Percentiles rank a stretch among this genome's conserved stretches.
These are phyloP conservation scores for Oppia nitens DNA, from an alignment of 1,140 invertebrate genomes.

Conservation along the genomic window DNA sequence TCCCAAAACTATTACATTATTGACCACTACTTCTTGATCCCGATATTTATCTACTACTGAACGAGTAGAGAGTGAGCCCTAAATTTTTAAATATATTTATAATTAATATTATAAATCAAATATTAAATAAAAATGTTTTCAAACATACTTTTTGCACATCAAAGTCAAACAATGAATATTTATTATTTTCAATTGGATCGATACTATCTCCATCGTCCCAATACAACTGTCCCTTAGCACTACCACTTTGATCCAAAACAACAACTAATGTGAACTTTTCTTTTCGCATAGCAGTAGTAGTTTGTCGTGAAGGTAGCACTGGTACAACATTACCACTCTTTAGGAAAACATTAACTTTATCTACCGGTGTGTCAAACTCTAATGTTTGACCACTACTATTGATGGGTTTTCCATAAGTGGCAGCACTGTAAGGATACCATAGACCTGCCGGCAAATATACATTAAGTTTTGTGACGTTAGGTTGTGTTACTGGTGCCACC, in stretches of 20 bases:
- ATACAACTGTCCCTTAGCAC: constrained; percentile 46
- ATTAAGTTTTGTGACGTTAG: constrained; percentile 26
- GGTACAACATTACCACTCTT: constrained; percentile 54
- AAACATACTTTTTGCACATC: constrained; percentile 26
- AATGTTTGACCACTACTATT: constrained; percentile 34
- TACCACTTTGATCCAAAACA: constrained; percentile 32
- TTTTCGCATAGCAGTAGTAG: constrained; percentile 42
- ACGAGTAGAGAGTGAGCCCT: not conserved
- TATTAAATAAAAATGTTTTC: too few species aligned
- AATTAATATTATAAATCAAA: not conserved
- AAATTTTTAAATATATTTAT: not conserved
- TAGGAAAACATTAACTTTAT: constrained; percentile 47
- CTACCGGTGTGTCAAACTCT: constrained; percentile 37
- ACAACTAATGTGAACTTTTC: constrained; percentile 41
- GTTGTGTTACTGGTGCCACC: constrained; percentile 27
- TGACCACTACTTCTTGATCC: not conserved
- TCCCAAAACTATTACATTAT: not conserved
- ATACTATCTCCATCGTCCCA: constrained; percentile 59
- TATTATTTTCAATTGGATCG: constrained; percentile 41
- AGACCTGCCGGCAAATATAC: constrained; percentile 48
- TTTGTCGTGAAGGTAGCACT: constrained; percentile 40
- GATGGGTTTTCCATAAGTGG: constrained; percentile 34
- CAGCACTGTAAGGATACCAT: constrained; percentile 45
- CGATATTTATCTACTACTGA: not conserved
- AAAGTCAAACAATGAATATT: constrained; percentile 41